Evolutionary conservation across 2,797 vertebrate genomes (phyloP).

Genomic region (Falco concolor): DNA sequence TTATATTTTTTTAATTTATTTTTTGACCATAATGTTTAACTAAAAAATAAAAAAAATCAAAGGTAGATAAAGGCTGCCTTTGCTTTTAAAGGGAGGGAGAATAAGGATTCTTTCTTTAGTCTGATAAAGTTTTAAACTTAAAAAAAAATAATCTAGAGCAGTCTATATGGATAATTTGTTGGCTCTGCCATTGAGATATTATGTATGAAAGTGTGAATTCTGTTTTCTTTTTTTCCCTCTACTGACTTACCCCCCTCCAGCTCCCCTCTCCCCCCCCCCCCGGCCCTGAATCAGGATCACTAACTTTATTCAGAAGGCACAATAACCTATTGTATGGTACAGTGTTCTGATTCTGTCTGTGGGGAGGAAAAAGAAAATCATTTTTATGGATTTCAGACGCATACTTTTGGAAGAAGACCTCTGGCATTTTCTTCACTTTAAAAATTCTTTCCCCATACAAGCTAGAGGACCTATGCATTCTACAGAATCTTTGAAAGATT

Average conservation of each 20-base stretch:
- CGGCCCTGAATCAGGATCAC: constrained; percentile 38
- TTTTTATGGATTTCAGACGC: constrained; percentile 47
- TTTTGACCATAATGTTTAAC: constrained; percentile 71
- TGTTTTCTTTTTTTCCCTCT: constrained; percentile 18
- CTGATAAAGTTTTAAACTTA: constrained; percentile 56
- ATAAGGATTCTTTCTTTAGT: constrained; percentile 49
- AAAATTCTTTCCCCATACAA: constrained; percentile 38
- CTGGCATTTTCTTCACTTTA: constrained; percentile 59
- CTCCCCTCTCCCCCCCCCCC: too few relatives aligned
- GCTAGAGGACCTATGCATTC: neutral
- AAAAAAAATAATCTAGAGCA: constrained; percentile 28
- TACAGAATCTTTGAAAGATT: constrained; percentile 39
- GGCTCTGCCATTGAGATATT: constrained; percentile 41
- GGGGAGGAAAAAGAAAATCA: constrained; percentile 55
- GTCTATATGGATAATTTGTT: constrained; percentile 48
- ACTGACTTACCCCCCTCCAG: neutral
- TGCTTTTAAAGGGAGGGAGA: constrained; percentile 49
- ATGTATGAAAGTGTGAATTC: constrained; percentile 49
- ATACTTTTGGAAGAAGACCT: constrained; percentile 33
- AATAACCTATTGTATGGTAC: constrained; percentile 61
- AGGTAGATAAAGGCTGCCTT: constrained; percentile 49
- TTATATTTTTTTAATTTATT: constrained; percentile 73
- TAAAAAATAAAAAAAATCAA: constrained; percentile 22
- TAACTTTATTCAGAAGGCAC: constrained; percentile 67
- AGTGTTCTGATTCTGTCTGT: constrained; percentile 59